A percentile compares a stretch with the other conserved stretches of the same genome.
Conservation (phyloP, 1,140 invertebrate genomes). For the Oryctes rhinoceros region DNA sequence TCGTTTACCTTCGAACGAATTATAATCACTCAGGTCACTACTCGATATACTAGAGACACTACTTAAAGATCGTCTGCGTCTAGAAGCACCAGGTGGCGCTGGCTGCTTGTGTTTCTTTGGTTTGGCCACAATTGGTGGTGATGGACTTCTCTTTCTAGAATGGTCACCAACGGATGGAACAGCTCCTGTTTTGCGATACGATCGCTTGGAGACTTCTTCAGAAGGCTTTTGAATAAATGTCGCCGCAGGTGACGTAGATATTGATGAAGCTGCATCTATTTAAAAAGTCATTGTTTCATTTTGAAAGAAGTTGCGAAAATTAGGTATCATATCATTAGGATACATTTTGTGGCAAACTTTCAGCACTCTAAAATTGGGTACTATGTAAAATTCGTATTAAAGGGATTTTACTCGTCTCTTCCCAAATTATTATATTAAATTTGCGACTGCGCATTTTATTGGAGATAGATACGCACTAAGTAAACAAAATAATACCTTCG, state of each 20-base stretch:
- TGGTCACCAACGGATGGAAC: conserved; percentile 15
- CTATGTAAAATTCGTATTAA: too few relatives aligned
- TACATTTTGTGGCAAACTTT: too few relatives aligned
- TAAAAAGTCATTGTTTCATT: neutral
- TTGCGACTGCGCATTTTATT: too few relatives aligned
- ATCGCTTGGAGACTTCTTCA: conserved; percentile 51
- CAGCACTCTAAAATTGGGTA: too few relatives aligned
- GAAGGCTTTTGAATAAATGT: conserved; percentile 26
- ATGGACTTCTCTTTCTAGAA: conserved; percentile 54
- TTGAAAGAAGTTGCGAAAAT: too few relatives aligned
- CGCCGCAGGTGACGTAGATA: neutral
- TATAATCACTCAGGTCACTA: conserved; percentile 51
- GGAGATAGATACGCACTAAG: too few relatives aligned
- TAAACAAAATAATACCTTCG: conserved; percentile 48
- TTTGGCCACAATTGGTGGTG: conserved; percentile 55
- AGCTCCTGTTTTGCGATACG: conserved; percentile 61
- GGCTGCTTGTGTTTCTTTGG: conserved; percentile 50
- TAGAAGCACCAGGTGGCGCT: conserved; percentile 4
- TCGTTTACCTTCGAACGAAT: conserved; percentile 36
- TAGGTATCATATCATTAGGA: too few relatives aligned
- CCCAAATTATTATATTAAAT: too few relatives aligned
- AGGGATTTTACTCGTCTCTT: too few relatives aligned
- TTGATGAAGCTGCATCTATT: conserved; percentile 1
- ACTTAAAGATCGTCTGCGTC: conserved; percentile 52
- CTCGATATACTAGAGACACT: conserved; percentile 57